Evolutionary conservation across 2,888 invertebrate species (phyloP).

Genomic region (Taphrorychus bicolor): DNA sequence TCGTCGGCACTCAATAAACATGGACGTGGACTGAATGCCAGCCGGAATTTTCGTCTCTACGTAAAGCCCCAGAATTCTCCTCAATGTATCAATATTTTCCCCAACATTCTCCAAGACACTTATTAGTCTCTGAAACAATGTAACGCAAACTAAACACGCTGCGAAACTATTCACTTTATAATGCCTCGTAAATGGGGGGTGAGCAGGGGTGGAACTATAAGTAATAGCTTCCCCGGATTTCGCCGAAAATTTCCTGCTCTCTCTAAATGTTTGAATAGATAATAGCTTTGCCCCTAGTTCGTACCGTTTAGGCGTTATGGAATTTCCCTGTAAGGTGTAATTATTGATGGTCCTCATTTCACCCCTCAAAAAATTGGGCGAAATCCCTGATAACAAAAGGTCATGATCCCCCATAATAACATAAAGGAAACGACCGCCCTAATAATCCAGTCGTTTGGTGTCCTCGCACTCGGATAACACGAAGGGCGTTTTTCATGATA

Average conservation of each 20-base stretch:
- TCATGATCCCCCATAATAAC: background rate
- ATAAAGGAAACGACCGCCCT: background rate
- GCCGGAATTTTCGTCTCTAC: background rate
- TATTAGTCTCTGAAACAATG: constrained; percentile 25
- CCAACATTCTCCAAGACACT: constrained; percentile 10
- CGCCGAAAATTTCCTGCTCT: constrained; percentile 23
- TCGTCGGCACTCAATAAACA: constrained; percentile 40
- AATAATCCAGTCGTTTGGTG: background rate
- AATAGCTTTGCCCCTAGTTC: constrained; percentile 22
- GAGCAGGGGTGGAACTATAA: constrained; percentile 24
- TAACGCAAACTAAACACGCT: constrained; percentile 27
- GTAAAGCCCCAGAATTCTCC: background rate
- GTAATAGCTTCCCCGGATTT: constrained; percentile 25
- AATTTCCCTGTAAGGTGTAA: constrained; percentile 18
- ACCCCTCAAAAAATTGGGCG: background rate
- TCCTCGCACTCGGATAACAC: background rate
- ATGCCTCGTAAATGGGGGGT: constrained; percentile 14
- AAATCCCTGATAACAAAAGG: background rate
- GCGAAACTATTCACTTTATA: constrained; percentile 27
- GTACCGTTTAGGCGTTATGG: constrained; percentile 23
- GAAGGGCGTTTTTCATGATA: background rate
- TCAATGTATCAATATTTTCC: background rate
- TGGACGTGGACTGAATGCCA: constrained; percentile 28
- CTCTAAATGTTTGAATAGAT: constrained; percentile 27
- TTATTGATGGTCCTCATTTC: background rate